A percentile compares a stretch with the other conserved stretches of the same genome.
phyloP scores from a whole-genome alignment of 2,797 vertebrate genomes.

The Atherinosoma microstoma region DNA sequence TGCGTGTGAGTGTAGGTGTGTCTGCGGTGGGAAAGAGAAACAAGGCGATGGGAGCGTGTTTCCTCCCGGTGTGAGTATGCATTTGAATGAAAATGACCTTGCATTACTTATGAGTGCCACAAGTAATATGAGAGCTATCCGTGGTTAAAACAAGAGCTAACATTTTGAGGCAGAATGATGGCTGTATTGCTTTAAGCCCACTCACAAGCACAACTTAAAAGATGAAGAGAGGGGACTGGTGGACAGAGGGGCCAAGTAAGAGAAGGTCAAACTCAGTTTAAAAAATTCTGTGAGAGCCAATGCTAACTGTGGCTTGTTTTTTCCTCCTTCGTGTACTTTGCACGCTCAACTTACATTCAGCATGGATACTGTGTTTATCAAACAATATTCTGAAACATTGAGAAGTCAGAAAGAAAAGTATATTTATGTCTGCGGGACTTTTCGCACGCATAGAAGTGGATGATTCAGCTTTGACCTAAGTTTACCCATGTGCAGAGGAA shows the following conservation, averaged over 20 bases:
- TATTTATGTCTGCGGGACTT: slow-evolving; percentile 63
- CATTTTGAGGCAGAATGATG: slow-evolving; percentile 65
- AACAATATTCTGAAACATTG: slow-evolving; percentile 61
- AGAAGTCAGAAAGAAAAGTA: slow-evolving; percentile 47
- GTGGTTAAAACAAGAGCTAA: slow-evolving; percentile 69
- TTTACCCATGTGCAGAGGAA: slow-evolving; percentile 50
- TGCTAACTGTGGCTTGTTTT: slow-evolving; percentile 66
- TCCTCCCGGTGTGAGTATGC: slow-evolving; percentile 74
- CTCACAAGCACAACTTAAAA: slow-evolving; percentile 39
- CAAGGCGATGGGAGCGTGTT: slow-evolving; percentile 63
- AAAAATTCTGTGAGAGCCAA: slow-evolving; percentile 56
- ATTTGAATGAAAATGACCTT: slow-evolving; percentile 83
- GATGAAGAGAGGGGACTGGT: slow-evolving; percentile 46
- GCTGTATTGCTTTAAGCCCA: slow-evolving; percentile 62
- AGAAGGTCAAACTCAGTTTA: slow-evolving; percentile 65
- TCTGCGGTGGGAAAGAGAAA: slow-evolving; percentile 75
- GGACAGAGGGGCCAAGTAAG: slow-evolving; percentile 43
- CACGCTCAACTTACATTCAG: slow-evolving; percentile 61
- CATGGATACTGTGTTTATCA: slow-evolving; percentile 69
- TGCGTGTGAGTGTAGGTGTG: slow-evolving; percentile 59
- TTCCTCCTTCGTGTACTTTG: slow-evolving; percentile 45
- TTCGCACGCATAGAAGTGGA: slow-evolving; percentile 49
- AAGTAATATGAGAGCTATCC: slow-evolving; percentile 76
- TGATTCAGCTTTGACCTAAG: slow-evolving; percentile 62
- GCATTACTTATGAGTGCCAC: slow-evolving; percentile 80